Evolutionary conservation across 2,888 invertebrate species (phyloP), one percentile per base, ranked within the genome.

Genomic region (Eupithecia abbreviata): DNA sequence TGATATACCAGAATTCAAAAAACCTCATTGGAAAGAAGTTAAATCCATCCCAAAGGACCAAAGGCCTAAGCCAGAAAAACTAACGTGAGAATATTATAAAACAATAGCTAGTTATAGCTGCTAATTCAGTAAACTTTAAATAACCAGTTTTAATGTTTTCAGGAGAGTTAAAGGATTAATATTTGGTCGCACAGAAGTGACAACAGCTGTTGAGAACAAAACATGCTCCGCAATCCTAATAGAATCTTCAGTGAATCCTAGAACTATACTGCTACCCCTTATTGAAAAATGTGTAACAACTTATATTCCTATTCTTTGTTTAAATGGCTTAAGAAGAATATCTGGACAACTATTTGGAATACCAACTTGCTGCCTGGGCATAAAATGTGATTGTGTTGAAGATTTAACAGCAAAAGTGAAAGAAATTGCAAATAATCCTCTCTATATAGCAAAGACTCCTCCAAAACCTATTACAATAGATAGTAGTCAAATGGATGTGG

Each of bases 131-230:
- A 66, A 3, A 10, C 18, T 42, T 41, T 41, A 1, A 66, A 2
- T 66, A 42, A 42, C 4, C 1, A 7, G 6, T 45, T 45, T 55
- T 68, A 76, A 79, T 68, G 77, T 73, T 91, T 88, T 47, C 90
- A 95, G 95, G 69, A 92, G 88, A 86, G 86, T 91, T 2, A 83
- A 90, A 2, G 94, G 92, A 0, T 83, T 95, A 4, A 74, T 92
- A 51, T 92, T 95, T 87, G 95, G 95, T 18, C 85, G 94, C 77
- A 88, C 89, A 78, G 90, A 92, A 83, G 93, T 94, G 75, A 84
- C 73, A 43, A 83, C 83, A 79, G 82, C 88, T 15, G 74, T 93
- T 66, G 76, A 88, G 77, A 87, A 77, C 67, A 82, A 82, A 47
- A 74, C 88, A 77, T 92, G 94, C 83, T 85, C 90, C 12, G 93